These are phyloP conservation scores for Psophia crepitans DNA, from an alignment of 2,113 vertebrate species.

Conservation along the genomic window DNA sequence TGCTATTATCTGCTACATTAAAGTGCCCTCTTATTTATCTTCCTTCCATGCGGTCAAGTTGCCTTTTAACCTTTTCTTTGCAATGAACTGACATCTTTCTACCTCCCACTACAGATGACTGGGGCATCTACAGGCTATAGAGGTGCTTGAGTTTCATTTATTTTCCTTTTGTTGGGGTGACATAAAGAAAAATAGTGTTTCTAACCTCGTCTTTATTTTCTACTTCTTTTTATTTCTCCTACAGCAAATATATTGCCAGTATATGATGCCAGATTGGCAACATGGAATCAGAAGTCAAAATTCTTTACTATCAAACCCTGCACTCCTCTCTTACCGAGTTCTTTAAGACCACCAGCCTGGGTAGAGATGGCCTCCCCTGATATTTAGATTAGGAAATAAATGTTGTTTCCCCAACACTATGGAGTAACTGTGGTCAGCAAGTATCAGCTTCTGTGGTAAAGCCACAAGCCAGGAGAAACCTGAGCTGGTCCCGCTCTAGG, in stretches of 20 bases:
- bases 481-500: background rate
- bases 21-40: background rate
- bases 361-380: background rate
- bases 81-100: background rate
- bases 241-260: background rate
- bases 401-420: background rate
- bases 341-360: background rate
- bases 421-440: background rate
- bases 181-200: background rate
- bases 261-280: background rate
- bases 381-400: background rate
- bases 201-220: background rate
- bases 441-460: background rate
- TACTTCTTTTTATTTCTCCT: background rate
- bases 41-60: background rate
- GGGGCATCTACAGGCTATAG: background rate
- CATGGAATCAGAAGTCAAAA: background rate
- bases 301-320: background rate
- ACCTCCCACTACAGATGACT: background rate
- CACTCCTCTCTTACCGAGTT: background rate
- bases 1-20: background rate
- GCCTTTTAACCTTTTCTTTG: background rate
- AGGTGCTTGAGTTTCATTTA: background rate
- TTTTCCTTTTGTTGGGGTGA: background rate
- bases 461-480: background rate